These are phyloP conservation scores for Azorinus chamasolen DNA, from an alignment of 2,888 invertebrate genomes.

Conservation along the genomic window DNA sequence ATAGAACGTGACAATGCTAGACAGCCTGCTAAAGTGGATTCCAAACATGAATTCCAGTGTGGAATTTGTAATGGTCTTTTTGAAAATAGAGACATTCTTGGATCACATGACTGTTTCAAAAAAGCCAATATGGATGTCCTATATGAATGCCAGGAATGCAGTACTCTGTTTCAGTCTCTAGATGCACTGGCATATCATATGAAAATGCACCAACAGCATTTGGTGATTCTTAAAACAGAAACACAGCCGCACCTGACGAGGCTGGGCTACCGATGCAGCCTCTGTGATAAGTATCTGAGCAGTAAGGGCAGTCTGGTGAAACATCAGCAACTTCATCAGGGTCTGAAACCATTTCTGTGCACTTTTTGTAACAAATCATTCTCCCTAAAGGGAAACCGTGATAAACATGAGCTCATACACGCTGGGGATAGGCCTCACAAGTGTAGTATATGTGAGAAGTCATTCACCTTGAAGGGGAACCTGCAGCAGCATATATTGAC, in stretches of 20 bases:
- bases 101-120: constrained; percentile 12
- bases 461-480: constrained; percentile 52
- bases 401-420: constrained; percentile 52
- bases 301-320: constrained; percentile 50
- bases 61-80: constrained; percentile 16
- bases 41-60: background rate
- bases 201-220: constrained; percentile 39
- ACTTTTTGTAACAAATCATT: constrained; percentile 47
- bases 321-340: constrained; percentile 45
- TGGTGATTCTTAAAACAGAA: constrained; percentile 4
- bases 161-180: constrained; percentile 23
- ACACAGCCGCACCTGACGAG: background rate
- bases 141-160: constrained; percentile 47
- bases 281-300: constrained; percentile 27
- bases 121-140: constrained; percentile 27
- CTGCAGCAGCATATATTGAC: constrained; percentile 44
- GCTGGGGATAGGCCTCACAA: constrained; percentile 18
- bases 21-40: too few relatives aligned
- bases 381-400: constrained; percentile 52
- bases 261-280: constrained; percentile 11
- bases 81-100: constrained; percentile 8
- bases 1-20: too few relatives aligned
- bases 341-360: constrained; percentile 44
- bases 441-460: constrained; percentile 44
- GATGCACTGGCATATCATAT: constrained; percentile 40